Percentiles rank a stretch among this genome's conserved stretches.
These are phyloP conservation scores for Leucopsar rothschildi DNA, from an alignment of 2,113 vertebrate species.

Conservation along the genomic window DNA sequence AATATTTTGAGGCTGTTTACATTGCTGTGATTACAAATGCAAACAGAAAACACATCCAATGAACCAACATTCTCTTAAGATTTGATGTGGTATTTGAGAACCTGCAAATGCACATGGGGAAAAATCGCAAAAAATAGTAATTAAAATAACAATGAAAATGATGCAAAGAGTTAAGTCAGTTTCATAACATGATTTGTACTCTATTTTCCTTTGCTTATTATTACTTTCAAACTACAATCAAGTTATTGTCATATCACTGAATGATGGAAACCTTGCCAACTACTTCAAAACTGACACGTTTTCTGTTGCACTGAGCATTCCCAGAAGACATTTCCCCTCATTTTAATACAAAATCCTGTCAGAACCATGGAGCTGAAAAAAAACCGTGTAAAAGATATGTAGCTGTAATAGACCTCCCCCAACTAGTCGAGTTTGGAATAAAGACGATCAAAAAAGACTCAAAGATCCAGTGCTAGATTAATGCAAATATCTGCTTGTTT, in stretches of 20 bases:
- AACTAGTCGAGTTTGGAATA: slow-evolving; percentile 54
- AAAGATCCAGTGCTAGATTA: slow-evolving; percentile 69
- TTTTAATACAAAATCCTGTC: slow-evolving; percentile 69
- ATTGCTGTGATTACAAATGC: not conserved
- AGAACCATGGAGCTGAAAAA: slow-evolving; percentile 24
- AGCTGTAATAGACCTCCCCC: slow-evolving; percentile 26
- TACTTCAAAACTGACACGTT: slow-evolving; percentile 64
- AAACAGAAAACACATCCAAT: not conserved
- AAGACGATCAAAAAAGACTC: slow-evolving; percentile 63
- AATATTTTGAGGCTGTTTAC: not conserved
- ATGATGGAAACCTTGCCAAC: slow-evolving; percentile 58
- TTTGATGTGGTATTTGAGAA: not conserved
- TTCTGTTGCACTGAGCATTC: slow-evolving; percentile 56
- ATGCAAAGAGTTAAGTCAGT: slow-evolving; percentile 13
- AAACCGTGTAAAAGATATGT: slow-evolving; percentile 20
- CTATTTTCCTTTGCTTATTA: slow-evolving; percentile 56
- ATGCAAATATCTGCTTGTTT: slow-evolving; percentile 76
- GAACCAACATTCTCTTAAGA: not conserved
- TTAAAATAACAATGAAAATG: not conserved
- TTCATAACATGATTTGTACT: slow-evolving; percentile 19
- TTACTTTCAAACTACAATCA: slow-evolving; percentile 57
- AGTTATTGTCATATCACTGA: slow-evolving; percentile 44
- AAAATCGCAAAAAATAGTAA: not conserved
- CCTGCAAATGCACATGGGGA: not conserved
- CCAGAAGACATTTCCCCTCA: slow-evolving; percentile 55